Evolutionary conservation across 2,113 vertebrate genomes (phyloP).

Genomic region (Anolis carolinensis): DNA sequence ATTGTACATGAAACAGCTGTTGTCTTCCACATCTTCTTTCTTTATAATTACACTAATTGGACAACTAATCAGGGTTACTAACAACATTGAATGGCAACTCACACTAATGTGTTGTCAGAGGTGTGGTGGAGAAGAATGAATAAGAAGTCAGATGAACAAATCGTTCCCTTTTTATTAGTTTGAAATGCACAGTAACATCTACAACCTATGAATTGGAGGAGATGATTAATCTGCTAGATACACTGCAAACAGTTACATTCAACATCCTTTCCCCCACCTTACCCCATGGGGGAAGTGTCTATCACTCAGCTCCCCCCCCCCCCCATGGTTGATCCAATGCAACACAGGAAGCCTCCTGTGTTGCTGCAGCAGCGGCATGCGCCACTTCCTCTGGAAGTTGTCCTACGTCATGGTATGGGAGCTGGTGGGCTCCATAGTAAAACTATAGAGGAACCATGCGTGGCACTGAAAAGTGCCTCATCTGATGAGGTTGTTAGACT

Average conservation of each 20-base stretch:
- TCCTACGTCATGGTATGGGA: too few relatives aligned
- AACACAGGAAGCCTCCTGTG: too few relatives aligned
- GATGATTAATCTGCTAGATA: rapidly evolving
- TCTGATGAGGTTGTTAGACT: too few relatives aligned
- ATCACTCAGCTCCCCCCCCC: too few relatives aligned
- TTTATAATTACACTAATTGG: conserved; percentile 60
- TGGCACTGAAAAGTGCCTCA: too few relatives aligned
- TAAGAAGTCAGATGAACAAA: conserved; percentile 45
- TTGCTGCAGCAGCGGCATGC: too few relatives aligned
- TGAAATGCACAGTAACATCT: conserved; percentile 20
- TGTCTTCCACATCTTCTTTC: conserved; percentile 46
- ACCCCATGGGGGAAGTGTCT: too few relatives aligned
- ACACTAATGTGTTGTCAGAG: background rate
- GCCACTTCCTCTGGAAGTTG: too few relatives aligned
- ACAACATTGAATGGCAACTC: conserved; percentile 52
- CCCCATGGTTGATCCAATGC: too few relatives aligned
- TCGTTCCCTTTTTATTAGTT: conserved; percentile 18
- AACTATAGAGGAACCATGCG: too few relatives aligned
- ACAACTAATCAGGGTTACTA: conserved; percentile 56
- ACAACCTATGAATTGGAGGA: background rate
- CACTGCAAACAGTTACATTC: background rate
- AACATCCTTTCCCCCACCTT: too few relatives aligned
- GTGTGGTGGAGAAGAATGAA: background rate
- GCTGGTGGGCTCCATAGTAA: too few relatives aligned
- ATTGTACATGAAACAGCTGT: conserved; percentile 28